These are phyloP conservation scores for Limonius californicus DNA, from an alignment of 1,140 invertebrate genomes.

Conservation along the genomic window DNA sequence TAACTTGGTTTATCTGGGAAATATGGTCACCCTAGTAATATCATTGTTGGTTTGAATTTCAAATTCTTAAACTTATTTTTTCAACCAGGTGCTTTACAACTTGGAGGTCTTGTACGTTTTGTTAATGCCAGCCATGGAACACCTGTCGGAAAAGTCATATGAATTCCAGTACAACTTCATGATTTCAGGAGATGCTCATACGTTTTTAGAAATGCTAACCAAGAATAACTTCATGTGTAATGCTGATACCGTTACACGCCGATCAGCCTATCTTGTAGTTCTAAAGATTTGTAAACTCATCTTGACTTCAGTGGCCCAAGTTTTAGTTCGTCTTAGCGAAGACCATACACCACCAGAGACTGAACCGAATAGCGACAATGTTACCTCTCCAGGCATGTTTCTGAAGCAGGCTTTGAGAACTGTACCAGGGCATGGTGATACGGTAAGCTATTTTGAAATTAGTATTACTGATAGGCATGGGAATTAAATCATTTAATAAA, in stretches of 20 bases:
- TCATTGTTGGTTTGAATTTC: too few relatives aligned
- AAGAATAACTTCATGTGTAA: conserved; percentile 83
- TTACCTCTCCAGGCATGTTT: conserved; percentile 54
- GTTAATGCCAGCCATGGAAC: conserved; percentile 86
- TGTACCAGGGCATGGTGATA: conserved; percentile 66
- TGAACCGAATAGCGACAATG: conserved; percentile 46
- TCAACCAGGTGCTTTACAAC: conserved; percentile 44
- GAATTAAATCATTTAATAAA: too few relatives aligned
- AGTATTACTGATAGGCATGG: background rate
- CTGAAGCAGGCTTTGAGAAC: conserved; percentile 67
- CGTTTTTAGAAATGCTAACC: conserved; percentile 79
- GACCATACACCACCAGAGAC: conserved; percentile 48
- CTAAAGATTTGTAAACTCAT: conserved; percentile 86
- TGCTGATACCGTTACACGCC: conserved; percentile 76
- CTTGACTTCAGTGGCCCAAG: conserved; percentile 79
- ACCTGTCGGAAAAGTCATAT: conserved; percentile 75
- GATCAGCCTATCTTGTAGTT: conserved; percentile 81
- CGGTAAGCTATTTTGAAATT: conserved; percentile 35
- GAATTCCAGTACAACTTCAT: conserved; percentile 89
- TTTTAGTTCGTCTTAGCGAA: conserved; percentile 62
- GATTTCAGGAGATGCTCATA: conserved; percentile 74
- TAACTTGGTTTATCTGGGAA: too few relatives aligned
- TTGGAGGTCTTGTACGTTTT: conserved; percentile 83
- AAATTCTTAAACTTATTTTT: too few relatives aligned
- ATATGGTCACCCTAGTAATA: too few relatives aligned